Percentiles rank a stretch among this genome's conserved stretches.
Conservation (phyloP, 2,797 vertebrate species). For the Hemibagrus guttatus region DNA sequence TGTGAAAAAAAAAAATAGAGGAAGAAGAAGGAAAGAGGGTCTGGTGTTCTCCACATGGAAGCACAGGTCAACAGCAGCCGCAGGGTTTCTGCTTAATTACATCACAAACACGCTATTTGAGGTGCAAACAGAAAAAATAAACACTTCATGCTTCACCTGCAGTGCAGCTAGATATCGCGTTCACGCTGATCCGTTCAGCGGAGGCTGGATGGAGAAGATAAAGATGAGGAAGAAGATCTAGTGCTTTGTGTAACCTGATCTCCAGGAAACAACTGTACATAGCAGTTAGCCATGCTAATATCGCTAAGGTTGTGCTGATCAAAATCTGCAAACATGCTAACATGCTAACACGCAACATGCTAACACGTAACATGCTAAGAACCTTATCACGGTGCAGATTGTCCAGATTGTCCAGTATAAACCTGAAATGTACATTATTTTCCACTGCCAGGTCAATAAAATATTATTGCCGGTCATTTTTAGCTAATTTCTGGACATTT, state of each 20-base stretch:
- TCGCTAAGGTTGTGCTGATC: neutral
- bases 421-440: neutral
- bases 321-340: neutral
- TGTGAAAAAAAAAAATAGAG: neutral
- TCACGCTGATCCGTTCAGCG: constrained; percentile 55
- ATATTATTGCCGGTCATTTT: neutral
- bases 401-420: no score
- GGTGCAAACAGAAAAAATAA: constrained; percentile 29
- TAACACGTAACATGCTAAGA: neutral
- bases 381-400: neutral
- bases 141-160: constrained; percentile 46
- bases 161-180: constrained; percentile 52
- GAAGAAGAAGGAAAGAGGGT: constrained; percentile 32
- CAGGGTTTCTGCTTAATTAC: constrained; percentile 63
- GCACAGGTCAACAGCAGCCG: constrained; percentile 61
- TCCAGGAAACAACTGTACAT: neutral
- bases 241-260: neutral
- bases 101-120: constrained; percentile 60
- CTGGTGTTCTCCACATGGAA: constrained; percentile 52
- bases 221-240: constrained; percentile 29
- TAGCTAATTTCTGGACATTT: neutral
- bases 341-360: neutral
- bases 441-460: neutral
- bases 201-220: constrained; percentile 43
- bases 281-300: neutral